Base-by-base conservation (phyloP, 1,140 invertebrate species). In the Diprion similis region DNA sequence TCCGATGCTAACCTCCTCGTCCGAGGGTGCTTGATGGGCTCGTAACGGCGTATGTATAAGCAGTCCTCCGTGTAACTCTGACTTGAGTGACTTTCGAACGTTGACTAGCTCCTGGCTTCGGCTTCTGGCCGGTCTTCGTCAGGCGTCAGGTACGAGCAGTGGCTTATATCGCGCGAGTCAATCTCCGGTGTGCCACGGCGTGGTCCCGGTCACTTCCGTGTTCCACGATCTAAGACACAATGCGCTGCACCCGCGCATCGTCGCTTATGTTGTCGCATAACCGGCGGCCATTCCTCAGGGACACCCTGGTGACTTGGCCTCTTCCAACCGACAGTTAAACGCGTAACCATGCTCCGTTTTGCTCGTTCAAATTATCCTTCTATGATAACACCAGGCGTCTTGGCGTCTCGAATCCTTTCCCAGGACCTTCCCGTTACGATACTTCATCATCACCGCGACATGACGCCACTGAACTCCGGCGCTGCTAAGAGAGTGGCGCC, bases 81-180 rank as follows among this genome's bases (percentile, higher is more conserved):
- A 59, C 11, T 17, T 59, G 24, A 37, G 24, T 37, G n/a, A 17
- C 51, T 59, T 59, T 59, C n/a, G 51, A 59, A 4, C 51, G 51
- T 59, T 6, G 24, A 59, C 51, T 59, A 17, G 51, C 51, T 59
- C 51, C 11, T 15, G 51, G 51, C 51, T 37, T 6, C 24, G 2
- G 51, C 51, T 17, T 17, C 51, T 59, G 51, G 51, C 51, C 11
- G n/a, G 51, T 59, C 6, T 17, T 59, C 51, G 51, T 59, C 51
- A 59, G n/a, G n/a, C 51, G 51, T 15, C 51, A 37, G 24, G 24
- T 17, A 59, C 51, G 51, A 59, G 11, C 51, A 59, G 6, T 59
- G 51, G 51, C n/a, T 59, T 59, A 59, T 59, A 59, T 59, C 51
- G 51, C n/a, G 24, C 51, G 51, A 59, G 51, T 59, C 51, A 59